Conservation (phyloP, 2,888 invertebrate genomes). For the Coecobrya sp. region DNA sequence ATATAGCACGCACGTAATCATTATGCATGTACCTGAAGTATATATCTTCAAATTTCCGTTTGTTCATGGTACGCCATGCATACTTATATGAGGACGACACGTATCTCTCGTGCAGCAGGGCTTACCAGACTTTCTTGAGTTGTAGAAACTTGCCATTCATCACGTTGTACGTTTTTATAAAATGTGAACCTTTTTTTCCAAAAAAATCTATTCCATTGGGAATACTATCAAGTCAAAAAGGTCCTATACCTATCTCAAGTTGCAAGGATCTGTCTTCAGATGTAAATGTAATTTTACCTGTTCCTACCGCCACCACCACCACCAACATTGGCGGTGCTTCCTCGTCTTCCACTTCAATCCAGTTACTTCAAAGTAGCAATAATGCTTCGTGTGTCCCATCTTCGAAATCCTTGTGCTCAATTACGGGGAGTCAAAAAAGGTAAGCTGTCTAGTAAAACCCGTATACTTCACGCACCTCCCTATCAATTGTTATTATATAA, state of each 20-base stretch:
- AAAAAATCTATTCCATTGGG: slow-evolving; percentile 71
- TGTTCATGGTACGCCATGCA: neutral
- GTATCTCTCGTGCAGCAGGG: neutral
- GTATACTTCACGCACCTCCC: neutral
- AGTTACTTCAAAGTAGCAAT: slow-evolving; percentile 51
- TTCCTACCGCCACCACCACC: slow-evolving; percentile 16
- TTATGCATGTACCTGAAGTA: neutral
- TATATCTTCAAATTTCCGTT: neutral
- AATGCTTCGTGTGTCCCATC: slow-evolving; percentile 36
- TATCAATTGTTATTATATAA: slow-evolving; percentile 22
- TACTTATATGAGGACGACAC: too few relatives aligned
- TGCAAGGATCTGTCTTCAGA: slow-evolving; percentile 73
- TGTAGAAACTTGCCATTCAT: neutral
- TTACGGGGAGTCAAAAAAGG: slow-evolving; percentile 73
- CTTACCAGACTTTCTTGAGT: neutral
- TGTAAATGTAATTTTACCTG: slow-evolving; percentile 78
- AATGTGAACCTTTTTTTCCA: slow-evolving; percentile 52
- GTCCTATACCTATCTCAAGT: slow-evolving; percentile 68
- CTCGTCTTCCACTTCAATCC: slow-evolving; percentile 67
- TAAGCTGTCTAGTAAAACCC: slow-evolving; percentile 39
- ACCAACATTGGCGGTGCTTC: slow-evolving; percentile 53
- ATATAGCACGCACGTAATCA: too few relatives aligned
- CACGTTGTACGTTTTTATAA: neutral
- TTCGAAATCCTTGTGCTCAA: slow-evolving; percentile 72
- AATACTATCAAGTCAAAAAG: slow-evolving; percentile 70